phyloP scores from a whole-genome alignment of 23 tunicate species.

The Phallusia fumigata region DNA sequence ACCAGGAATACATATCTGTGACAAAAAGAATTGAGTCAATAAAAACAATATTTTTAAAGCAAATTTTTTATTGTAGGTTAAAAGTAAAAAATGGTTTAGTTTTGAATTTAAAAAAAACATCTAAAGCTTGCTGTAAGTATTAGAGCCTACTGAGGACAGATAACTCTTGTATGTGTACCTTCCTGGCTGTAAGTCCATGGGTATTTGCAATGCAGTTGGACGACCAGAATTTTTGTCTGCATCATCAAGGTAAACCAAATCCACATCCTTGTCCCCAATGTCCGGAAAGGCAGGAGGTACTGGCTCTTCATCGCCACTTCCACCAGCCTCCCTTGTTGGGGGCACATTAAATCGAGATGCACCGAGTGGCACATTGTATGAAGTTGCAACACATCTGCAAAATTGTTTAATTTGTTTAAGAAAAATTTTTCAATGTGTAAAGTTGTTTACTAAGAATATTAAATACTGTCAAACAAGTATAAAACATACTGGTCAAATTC shows the following conservation, averaged over 20 bases:
- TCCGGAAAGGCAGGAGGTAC: conserved; percentile 7
- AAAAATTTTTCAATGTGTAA: too few relatives aligned
- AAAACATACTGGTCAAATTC: conserved; percentile 23
- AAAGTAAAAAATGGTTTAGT: background rate
- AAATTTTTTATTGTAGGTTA: background rate
- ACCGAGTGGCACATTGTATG: conserved; percentile 38
- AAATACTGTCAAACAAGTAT: background rate
- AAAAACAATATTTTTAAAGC: too few relatives aligned
- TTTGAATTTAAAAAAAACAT: background rate
- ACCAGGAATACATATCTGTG: conserved; percentile 75
- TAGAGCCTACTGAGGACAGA: background rate
- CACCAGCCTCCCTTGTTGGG: background rate
- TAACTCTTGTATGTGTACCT: conserved; percentile 17
- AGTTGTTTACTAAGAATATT: too few relatives aligned
- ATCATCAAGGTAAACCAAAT: conserved; percentile 38
- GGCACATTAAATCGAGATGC: conserved; percentile 13
- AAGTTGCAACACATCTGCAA: conserved; percentile 32
- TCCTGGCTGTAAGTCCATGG: conserved; percentile 67
- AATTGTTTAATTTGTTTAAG: background rate
- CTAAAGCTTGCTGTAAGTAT: background rate
- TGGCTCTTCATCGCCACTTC: conserved; percentile 1
- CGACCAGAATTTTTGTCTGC: background rate
- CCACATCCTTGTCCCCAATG: conserved; percentile 14
- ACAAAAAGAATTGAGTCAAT: background rate
- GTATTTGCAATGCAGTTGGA: conserved; percentile 31